Evolutionary conservation across 2,797 vertebrate genomes (phyloP), one percentile per base, ranked within the genome.

Genomic region (Pelochelys cantorii): DNA sequence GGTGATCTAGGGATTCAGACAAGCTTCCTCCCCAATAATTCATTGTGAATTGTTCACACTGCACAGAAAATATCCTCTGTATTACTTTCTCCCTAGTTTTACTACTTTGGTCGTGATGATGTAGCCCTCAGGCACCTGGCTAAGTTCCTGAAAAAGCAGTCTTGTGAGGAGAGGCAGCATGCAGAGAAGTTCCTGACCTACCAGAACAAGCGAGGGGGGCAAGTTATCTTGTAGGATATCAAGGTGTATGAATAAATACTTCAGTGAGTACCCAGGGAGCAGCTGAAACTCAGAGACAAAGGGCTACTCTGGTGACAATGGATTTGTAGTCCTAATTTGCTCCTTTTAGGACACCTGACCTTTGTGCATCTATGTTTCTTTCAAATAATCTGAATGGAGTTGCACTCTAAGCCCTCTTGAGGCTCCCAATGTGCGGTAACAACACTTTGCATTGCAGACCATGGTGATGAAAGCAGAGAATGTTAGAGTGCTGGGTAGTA

Each of bases 91-190:
- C 29, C 56, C 60, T 81, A 97, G 95, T 59, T 97, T 31, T 98
- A 94, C 62, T 98, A 97, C 90, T 98, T 99, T 95, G 92, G 94
- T 94, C 96, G 97, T 17, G 98, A 98, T n/a, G 98, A 98, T 83
- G 97, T 98, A 29, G 98, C 98, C 23, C 98, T 99, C 18, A 77
- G 89, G 7, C 98, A 98, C 5, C 98, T 99, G 55, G 57, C 98
- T 14, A 97, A 98, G 42, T 98, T 98, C 97, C 98, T 98, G 95
- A 98, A 98, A 93, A 97, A 98, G 93, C 98, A 97, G 94, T 98
- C 97, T 1, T 93, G 97, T 0, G 98, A 98, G 94, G 97, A 98
- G 95, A 90, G 85, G 27, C 97, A 98, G 87, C 97, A 98, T 7
- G 98, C 98, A 0, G 95, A 98, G 7, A 98, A 98, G 88, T 95